phyloP scores from a whole-genome alignment of 2,797 vertebrate genomes.

The Steatocranus sp. region DNA sequence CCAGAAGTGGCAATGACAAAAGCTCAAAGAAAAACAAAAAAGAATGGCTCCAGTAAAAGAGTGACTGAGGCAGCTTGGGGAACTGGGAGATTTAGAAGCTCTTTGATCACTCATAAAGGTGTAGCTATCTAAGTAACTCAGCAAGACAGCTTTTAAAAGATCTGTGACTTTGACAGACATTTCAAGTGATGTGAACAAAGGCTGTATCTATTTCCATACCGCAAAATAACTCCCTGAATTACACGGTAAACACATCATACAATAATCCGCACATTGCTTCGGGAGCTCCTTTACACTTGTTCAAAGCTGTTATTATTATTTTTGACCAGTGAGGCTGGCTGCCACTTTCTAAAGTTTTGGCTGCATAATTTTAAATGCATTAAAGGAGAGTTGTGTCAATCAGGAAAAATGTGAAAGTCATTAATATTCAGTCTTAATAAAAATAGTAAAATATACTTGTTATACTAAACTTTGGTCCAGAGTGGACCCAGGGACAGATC shows the following conservation, averaged over 20 bases:
- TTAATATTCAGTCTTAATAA: neutral
- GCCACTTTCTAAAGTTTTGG: neutral
- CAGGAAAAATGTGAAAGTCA: neutral
- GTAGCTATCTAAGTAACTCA: conserved; percentile 30
- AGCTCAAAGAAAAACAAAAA: conserved; percentile 11
- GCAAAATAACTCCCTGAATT: neutral
- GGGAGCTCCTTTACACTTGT: neutral
- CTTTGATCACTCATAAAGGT: conserved; percentile 40
- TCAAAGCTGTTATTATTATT: neutral
- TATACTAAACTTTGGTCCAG: neutral
- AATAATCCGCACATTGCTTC: neutral
- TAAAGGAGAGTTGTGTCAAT: neutral
- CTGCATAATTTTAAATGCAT: neutral
- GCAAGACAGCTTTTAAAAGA: conserved; percentile 1
- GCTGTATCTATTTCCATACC: neutral
- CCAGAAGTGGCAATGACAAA: conserved; percentile 22
- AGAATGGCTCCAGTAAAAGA: conserved; percentile 1
- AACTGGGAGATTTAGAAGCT: conserved; percentile 12
- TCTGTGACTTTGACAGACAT: conserved; percentile 27
- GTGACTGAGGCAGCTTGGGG: conserved; percentile 3
- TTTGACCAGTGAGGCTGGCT: neutral
- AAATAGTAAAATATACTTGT: neutral
- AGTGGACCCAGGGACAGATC: neutral
- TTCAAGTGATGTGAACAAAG: conserved; percentile 12
- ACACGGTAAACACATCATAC: neutral